These are phyloP conservation scores for Gallinago jamesoni DNA, from an alignment of 2,113 vertebrate genomes.

Conservation along the genomic window DNA sequence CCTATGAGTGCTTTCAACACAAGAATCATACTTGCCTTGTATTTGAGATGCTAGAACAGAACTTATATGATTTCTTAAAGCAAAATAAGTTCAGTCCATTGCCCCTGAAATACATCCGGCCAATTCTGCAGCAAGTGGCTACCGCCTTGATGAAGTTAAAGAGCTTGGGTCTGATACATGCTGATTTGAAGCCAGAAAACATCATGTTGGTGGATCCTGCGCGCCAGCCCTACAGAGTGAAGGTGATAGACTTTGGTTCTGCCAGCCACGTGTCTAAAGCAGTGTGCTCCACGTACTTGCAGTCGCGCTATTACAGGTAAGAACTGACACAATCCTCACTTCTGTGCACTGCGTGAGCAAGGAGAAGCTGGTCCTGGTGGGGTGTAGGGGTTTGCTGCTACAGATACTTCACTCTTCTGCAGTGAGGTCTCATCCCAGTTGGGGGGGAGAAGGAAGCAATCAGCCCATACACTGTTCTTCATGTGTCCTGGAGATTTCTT, in stretches of 20 bases:
- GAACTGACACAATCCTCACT: neutral
- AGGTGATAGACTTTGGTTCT: constrained; percentile 97
- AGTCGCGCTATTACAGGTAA: constrained; percentile 97
- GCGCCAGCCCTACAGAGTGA: constrained; percentile 94
- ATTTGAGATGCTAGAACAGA: constrained; percentile 99
- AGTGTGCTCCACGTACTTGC: constrained; percentile 95
- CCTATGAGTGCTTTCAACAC: constrained; percentile 99
- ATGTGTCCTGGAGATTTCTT: neutral
- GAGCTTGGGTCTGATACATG: constrained; percentile 94
- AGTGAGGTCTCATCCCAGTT: neutral
- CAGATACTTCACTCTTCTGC: neutral
- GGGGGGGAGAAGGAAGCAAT: neutral
- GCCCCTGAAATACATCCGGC: constrained; percentile 94
- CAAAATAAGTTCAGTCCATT: constrained; percentile 98
- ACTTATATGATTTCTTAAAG: constrained; percentile 97
- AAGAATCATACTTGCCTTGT: constrained; percentile 99
- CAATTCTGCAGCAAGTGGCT: constrained; percentile 95
- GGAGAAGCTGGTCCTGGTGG: neutral
- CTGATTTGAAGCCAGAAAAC: constrained; percentile 96
- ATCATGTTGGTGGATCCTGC: constrained; percentile 97
- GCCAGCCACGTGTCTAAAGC: constrained; percentile 97
- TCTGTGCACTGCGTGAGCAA: rapidly evolving
- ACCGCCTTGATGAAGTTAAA: constrained; percentile 97
- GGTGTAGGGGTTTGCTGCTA: neutral
- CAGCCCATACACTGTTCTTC: neutral